Evolutionary conservation across 2,888 invertebrate species (phyloP), one percentile per base, ranked within the genome.

Genomic region (Drosophila formosana): DNA sequence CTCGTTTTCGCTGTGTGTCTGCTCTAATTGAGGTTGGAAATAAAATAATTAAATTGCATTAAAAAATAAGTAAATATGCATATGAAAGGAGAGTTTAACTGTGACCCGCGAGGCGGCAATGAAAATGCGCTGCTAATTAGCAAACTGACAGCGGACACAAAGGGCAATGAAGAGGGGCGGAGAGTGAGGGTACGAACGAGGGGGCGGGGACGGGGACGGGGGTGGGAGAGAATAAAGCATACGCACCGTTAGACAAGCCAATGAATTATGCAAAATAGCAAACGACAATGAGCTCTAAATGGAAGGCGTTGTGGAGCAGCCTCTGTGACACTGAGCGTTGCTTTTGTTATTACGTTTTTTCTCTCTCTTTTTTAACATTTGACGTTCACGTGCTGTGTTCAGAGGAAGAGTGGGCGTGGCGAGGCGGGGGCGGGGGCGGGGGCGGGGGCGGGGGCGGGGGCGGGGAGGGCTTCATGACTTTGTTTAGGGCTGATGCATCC

Each of bases 191-290:
- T 11, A 34, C 11, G 34, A 11, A 34, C 11, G 25, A 0, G n/a
- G 3, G 34, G 11, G 18, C 18, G 18, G 18, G 18, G 18, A 18
- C 18, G 18, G 18, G 18, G 18, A 18, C 18, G 18, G 18, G 18
- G 18, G 18, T 1, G 1, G 18, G 18, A 18, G 18, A 0, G 8
- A 62, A 86, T 81, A 76, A 84, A 78, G 70, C 74, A 83, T 84
- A 83, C 87, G 87, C 82, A 81, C 68, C 87, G 87, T 87, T 87
- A 75, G 77, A 80, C 86, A 83, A 81, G 78, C 79, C 86, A 85
- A 88, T 85, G 81, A 85, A 83, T 85, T 86, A 85, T 86, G 86
- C 81, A 80, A 88, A 88, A 72, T 81, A 80, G 73, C 67, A 68
- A 67, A 70, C 55, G 72, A 64, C 69, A 78, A 75, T 57, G 55